A percentile compares a stretch with the other conserved stretches of the same genome.
These are phyloP conservation scores for Thripadectes ignobilis DNA, from an alignment of 2,797 vertebrate genomes.

Conservation along the genomic window DNA sequence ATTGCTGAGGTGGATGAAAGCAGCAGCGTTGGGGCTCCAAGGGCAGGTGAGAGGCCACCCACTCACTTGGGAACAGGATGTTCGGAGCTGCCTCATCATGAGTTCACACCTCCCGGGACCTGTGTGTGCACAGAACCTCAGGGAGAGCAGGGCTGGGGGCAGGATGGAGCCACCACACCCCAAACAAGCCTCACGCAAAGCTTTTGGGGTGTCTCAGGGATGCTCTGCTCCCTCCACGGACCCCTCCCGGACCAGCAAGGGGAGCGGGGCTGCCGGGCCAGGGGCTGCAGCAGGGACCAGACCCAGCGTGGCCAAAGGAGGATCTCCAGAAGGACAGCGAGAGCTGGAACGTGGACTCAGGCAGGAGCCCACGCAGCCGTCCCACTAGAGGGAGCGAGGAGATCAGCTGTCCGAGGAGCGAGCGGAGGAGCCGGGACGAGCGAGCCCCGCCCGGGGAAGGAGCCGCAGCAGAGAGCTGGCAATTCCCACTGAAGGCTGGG, in stretches of 20 bases:
- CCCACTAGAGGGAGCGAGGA: conserved; percentile 28
- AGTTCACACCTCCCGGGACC: neutral
- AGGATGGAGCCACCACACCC: too few relatives aligned
- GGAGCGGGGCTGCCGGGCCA: neutral
- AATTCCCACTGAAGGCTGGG: rapidly evolving
- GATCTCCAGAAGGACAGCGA: neutral
- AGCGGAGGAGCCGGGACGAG: rapidly evolving
- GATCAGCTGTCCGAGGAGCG: neutral
- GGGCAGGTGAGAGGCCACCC: neutral
- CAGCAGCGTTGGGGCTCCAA: neutral
- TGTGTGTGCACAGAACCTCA: neutral
- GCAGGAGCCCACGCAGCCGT: neutral
- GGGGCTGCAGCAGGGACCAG: neutral
- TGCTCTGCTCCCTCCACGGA: neutral
- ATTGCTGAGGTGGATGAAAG: neutral
- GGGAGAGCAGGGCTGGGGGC: neutral
- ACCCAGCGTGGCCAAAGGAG: too few relatives aligned
- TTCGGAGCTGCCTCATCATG: neutral
- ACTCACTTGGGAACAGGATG: neutral
- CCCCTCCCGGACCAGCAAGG: neutral
- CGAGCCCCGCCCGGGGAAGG: neutral
- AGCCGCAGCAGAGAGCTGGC: neutral
- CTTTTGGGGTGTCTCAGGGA: neutral
- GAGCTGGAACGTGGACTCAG: rapidly evolving
- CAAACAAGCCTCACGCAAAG: neutral